Conservation (phyloP, 2,797 vertebrate species). For the Nannoperca obscura region DNA sequence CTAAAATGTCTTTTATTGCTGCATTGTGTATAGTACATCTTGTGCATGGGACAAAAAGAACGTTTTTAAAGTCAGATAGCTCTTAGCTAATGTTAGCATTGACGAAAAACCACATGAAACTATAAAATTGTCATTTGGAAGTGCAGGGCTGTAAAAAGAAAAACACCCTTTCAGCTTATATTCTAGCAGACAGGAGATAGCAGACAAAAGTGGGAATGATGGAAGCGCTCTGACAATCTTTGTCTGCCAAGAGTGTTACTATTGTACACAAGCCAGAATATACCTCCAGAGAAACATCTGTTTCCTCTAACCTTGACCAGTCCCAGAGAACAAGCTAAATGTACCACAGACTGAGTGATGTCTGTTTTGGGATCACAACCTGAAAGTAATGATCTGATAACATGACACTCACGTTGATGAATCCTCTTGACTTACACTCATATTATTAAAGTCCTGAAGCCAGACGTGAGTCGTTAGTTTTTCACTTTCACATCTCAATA, state of each 20-base stretch:
- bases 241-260: not conserved
- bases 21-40: too few species aligned
- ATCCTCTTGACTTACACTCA: constrained; percentile 17
- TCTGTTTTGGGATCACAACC: not conserved
- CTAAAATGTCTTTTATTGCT: too few species aligned
- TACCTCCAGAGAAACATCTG: constrained; percentile 9
- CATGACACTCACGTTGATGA: constrained; percentile 16
- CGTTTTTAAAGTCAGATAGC: too few species aligned
- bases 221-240: not conserved
- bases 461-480: constrained; percentile 40
- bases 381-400: constrained; percentile 25
- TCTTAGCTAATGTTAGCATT: too few species aligned
- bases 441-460: constrained; percentile 22
- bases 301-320: constrained; percentile 26
- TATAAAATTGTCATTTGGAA: not conserved
- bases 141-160: not conserved
- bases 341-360: not conserved
- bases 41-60: too few species aligned
- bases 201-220: constrained; percentile 4
- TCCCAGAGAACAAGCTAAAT: constrained; percentile 4
- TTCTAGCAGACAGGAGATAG: not conserved
- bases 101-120: not conserved
- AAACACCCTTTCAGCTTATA: not conserved
- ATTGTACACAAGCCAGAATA: constrained; percentile 11
- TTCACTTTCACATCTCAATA: constrained; percentile 15